Evolutionary conservation across 1,140 invertebrate species (phyloP).

Genomic region (Drosophila parvula): DNA sequence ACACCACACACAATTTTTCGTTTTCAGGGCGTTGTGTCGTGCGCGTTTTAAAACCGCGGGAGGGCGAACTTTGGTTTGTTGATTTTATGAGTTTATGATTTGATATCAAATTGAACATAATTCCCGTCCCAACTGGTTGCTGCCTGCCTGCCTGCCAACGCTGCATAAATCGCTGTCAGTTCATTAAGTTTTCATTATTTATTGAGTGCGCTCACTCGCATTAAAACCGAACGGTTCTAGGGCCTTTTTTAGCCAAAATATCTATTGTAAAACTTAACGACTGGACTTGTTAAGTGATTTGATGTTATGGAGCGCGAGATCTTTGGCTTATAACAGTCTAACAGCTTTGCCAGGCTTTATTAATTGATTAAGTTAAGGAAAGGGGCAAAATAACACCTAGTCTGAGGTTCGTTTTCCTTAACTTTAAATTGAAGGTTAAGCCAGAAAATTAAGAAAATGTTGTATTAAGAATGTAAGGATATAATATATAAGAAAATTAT

Average conservation of each 20-base stretch:
- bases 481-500: too few relatives aligned
- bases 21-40: slow-evolving; percentile 36
- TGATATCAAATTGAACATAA: slow-evolving; percentile 67
- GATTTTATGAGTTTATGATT: slow-evolving; percentile 77
- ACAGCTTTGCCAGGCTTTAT: not conserved
- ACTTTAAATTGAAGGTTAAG: not conserved
- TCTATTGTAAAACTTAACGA: slow-evolving; percentile 39
- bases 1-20: too few relatives aligned
- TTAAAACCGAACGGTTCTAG: slow-evolving; percentile 36
- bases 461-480: too few relatives aligned
- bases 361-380: not conserved
- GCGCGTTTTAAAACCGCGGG: slow-evolving; percentile 46
- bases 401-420: not conserved
- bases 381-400: not conserved
- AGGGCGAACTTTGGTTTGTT: slow-evolving; percentile 59
- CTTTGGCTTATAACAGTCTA: not conserved
- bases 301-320: not conserved
- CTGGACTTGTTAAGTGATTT: slow-evolving; percentile 28
- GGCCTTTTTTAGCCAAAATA: slow-evolving; percentile 10
- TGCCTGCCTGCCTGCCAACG: slow-evolving; percentile 14
- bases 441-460: too few relatives aligned
- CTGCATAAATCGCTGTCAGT: slow-evolving; percentile 72
- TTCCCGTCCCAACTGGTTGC: slow-evolving; percentile 26
- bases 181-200: slow-evolving; percentile 71
- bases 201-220: slow-evolving; percentile 35